Evolutionary conservation across 2,797 vertebrate species (phyloP).

Genomic region (Lacerta viridis): DNA sequence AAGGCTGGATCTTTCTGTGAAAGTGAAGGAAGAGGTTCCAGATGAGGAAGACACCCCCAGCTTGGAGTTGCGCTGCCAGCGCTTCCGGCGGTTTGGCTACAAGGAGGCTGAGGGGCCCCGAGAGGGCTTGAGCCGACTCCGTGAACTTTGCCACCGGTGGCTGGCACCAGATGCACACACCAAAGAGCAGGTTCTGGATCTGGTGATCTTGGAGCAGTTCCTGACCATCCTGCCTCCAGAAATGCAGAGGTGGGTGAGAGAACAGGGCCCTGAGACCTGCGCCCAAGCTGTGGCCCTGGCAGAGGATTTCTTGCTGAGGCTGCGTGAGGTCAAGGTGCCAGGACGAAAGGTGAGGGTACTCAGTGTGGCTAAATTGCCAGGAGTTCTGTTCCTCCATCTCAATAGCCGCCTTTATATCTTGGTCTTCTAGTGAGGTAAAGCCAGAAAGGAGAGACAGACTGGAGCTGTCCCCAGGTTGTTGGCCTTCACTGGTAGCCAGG

Average conservation of each 20-base stretch:
- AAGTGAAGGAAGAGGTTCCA: not conserved
- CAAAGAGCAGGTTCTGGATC: conserved; percentile 13
- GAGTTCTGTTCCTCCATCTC: not conserved
- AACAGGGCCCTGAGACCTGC: not conserved
- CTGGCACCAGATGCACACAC: not conserved
- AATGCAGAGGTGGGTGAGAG: conserved; percentile 9
- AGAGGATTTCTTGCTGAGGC: not conserved
- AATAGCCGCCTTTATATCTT: not conserved
- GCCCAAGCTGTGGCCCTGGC: not conserved
- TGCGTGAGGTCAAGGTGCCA: not conserved
- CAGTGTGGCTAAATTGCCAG: too few relatives aligned
- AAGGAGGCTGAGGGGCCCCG: not conserved
- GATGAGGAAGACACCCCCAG: not conserved
- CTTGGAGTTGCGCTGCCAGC: not conserved
- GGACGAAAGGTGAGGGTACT: not conserved
- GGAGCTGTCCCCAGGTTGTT: too few relatives aligned
- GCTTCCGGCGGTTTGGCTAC: conserved; percentile 16
- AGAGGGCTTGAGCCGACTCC: not conserved
- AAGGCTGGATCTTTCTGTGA: not conserved
- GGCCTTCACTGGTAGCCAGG: too few relatives aligned
- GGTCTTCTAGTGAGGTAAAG: not conserved
- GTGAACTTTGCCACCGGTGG: not conserved
- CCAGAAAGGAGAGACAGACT: too few relatives aligned
- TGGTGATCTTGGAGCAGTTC: conserved; percentile 15
- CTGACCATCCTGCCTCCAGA: not conserved